phyloP scores from a whole-genome alignment of 2,113 vertebrate genomes.

The Equus przewalskii region DNA sequence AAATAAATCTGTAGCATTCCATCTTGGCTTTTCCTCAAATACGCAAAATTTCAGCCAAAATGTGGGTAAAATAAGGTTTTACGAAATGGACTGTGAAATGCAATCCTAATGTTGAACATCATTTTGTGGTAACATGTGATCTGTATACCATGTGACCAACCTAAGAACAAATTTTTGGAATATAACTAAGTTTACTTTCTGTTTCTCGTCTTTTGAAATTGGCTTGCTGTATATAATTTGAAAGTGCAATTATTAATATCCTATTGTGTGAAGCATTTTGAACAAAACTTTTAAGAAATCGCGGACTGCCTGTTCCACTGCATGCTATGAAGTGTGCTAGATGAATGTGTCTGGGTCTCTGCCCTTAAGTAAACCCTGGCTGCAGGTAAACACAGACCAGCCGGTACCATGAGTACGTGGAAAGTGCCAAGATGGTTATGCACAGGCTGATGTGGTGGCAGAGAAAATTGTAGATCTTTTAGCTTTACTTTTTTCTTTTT shows the following conservation, averaged over 20 bases:
- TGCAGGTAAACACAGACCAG: not conserved
- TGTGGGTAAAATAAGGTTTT: not conserved
- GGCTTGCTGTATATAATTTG: not conserved
- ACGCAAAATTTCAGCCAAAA: not conserved
- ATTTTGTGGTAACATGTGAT: not conserved
- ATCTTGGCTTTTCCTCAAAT: not conserved
- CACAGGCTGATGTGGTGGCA: not conserved
- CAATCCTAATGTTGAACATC: not conserved
- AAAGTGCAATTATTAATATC: not conserved
- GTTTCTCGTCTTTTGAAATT: not conserved
- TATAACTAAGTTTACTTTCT: not conserved
- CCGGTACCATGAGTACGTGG: accelerated
- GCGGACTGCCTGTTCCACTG: not conserved
- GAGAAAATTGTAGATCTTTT: not conserved
- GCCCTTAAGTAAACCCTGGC: not conserved
- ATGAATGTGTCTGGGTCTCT: not conserved
- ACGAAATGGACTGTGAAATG: not conserved
- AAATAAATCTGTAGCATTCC: not conserved
- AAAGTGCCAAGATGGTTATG: not conserved
- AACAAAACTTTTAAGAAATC: not conserved
- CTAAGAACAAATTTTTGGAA: not conserved
- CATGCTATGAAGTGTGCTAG: not conserved
- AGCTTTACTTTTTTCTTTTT: not conserved
- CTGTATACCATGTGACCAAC: not conserved
- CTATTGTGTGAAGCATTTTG: not conserved